Evolutionary conservation across 2,797 vertebrate species (phyloP), one percentile per base, ranked within the genome.

Genomic region (Luscinia luscinia): DNA sequence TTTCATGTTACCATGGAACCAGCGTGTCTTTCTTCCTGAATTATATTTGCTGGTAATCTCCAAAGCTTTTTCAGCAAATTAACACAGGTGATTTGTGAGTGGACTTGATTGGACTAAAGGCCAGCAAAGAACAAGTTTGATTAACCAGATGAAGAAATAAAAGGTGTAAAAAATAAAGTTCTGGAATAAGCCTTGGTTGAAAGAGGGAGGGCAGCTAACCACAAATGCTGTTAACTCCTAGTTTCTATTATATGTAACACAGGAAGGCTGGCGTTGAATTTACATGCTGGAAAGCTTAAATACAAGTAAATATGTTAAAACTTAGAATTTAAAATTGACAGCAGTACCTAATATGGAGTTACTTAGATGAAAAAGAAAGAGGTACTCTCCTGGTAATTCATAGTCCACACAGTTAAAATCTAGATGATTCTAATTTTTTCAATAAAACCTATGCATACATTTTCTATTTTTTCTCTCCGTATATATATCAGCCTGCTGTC

Each of bases 1-100:
- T 96, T 97, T 94, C 94, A 88, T 17, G 97, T 98, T 97, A 67
- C 97, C 94, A 97, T 97, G 96, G 97, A 94, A 84, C 89, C 94
- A 67, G 84, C 13, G 2, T 96, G 91, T 95, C 97, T 97, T 97
- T 81, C 89, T 96, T 96, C 93, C 87, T 89, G 94, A 93, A 41
- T 89, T 87, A 95, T 96, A 92, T 96, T 97, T 96, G 82, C 92
- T 96, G 93, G 80, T 96, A 90, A 95, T 95, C 96, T 96, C 94
- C 89, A 90, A 92, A 90, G 68, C 48, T 94, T 93, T 92, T 74
- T 90, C 58, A 48, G 73, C 88, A 95, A 97, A 96, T 96, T 91
- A 96, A 45, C 61, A 28, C 93, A 95, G 95, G 95, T 96, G 91
- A 94, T 96, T 93, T 91, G 72, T 75, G 78, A 95, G 79, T 76